Evolutionary conservation across 1,140 invertebrate genomes (phyloP).

Genomic region (Leptinotarsa texana): DNA sequence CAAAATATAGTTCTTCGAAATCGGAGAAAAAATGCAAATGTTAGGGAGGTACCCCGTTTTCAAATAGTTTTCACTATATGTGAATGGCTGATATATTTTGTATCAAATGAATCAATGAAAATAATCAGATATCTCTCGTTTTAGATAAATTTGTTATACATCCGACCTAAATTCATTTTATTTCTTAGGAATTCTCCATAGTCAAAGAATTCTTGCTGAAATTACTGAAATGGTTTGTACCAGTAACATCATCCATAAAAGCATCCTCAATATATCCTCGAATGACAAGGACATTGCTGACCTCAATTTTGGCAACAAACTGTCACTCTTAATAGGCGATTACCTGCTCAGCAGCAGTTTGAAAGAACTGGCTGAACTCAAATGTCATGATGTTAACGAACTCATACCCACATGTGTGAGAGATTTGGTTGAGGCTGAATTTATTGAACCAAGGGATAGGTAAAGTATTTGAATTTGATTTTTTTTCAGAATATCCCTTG

Average conservation of each 20-base stretch:
- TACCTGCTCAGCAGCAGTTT: slow-evolving; percentile 73
- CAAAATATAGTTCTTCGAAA: too few species aligned
- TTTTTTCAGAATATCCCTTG: too few species aligned
- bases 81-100: too few species aligned
- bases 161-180: background rate
- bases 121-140: too few species aligned
- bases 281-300: slow-evolving; percentile 65
- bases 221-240: slow-evolving; percentile 98
- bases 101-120: too few species aligned
- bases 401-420: slow-evolving; percentile 83
- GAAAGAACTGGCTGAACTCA: slow-evolving; percentile 78
- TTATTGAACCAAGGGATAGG: slow-evolving; percentile 76
- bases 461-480: background rate
- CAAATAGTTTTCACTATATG: too few species aligned
- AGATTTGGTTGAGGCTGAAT: slow-evolving; percentile 86
- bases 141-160: too few species aligned
- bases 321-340: slow-evolving; percentile 83
- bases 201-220: slow-evolving; percentile 88
- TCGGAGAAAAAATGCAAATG: too few species aligned
- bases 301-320: slow-evolving; percentile 93
- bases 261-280: slow-evolving; percentile 53
- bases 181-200: slow-evolving; percentile 61
- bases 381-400: slow-evolving; percentile 80
- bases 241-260: slow-evolving; percentile 91
- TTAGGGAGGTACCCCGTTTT: too few species aligned